phyloP scores from a whole-genome alignment of 64 coral and sea anemone species.

The Montipora foliosa region DNA sequence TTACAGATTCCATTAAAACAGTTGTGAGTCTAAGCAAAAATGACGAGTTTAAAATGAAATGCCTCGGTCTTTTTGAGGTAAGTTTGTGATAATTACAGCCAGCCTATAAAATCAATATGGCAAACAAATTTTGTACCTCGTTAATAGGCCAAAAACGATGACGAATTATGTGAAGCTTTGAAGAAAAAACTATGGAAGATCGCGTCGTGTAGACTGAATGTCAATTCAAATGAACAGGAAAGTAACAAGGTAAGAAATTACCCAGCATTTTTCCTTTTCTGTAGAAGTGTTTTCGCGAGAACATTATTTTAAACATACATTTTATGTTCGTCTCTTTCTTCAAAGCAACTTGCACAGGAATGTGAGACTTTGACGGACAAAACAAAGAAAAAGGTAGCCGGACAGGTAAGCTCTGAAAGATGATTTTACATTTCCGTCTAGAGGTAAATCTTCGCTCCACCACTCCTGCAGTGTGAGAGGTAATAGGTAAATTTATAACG shows the following conservation, averaged over 20 bases:
- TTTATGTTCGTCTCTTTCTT: neutral
- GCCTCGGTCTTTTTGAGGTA: constrained; percentile 5
- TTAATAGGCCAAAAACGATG: neutral
- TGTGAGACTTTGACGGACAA: neutral
- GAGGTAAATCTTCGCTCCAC: too few species aligned
- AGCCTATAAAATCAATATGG: neutral
- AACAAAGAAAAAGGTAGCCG: neutral
- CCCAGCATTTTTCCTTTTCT: neutral
- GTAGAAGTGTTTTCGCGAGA: neutral
- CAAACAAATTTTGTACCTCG: neutral
- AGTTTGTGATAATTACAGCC: neutral
- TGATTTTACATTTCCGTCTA: neutral
- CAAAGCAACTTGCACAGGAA: neutral
- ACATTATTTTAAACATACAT: neutral
- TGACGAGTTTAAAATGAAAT: constrained; percentile 27
- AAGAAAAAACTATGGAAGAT: constrained; percentile 47
- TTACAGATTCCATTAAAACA: constrained; percentile 27
- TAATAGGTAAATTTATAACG: too few species aligned
- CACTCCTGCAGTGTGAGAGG: too few species aligned
- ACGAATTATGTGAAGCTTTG: neutral
- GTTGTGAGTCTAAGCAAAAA: constrained; percentile 27
- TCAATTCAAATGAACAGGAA: neutral
- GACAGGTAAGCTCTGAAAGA: neutral
- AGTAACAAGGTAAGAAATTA: neutral
- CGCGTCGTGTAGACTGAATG: constrained; percentile 33